These are phyloP conservation scores for Nasonovia ribisnigri DNA, from an alignment of 2,888 invertebrate species.

Conservation along the genomic window DNA sequence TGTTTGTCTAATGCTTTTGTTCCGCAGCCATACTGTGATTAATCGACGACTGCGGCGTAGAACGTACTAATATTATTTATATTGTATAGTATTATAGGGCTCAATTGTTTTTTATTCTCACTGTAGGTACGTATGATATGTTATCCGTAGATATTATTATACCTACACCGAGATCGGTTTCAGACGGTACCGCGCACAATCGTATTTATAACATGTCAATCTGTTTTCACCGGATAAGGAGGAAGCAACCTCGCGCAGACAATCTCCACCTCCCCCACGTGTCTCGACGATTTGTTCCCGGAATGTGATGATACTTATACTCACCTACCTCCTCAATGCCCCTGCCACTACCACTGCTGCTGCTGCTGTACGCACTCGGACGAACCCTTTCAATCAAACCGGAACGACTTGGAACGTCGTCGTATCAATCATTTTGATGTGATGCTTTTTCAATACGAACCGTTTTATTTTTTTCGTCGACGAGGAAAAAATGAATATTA, in stretches of 20 bases:
- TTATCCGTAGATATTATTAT: not conserved
- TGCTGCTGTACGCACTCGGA: not conserved
- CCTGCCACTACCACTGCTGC: not conserved
- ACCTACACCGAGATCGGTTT: not conserved
- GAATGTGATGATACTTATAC: slow-evolving; percentile 35
- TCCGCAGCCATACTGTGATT: not conserved
- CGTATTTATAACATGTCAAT: slow-evolving; percentile 5
- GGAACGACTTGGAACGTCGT: not conserved
- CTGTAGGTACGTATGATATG: not conserved
- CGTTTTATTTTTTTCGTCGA: not conserved
- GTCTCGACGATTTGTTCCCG: slow-evolving; percentile 6
- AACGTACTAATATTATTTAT: not conserved
- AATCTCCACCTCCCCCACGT: not conserved
- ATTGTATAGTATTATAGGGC: not conserved
- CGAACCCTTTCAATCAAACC: slow-evolving; percentile 16
- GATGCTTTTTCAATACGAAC: slow-evolving; percentile 11
- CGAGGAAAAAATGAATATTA: not conserved
- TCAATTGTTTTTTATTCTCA: not conserved
- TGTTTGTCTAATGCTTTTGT: not conserved
- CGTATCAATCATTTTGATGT: slow-evolving; percentile 43
- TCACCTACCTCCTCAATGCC: not conserved
- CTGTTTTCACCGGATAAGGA: not conserved
- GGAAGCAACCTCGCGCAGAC: not conserved
- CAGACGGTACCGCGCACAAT: not conserved
- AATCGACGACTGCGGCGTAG: not conserved